phyloP scores from a whole-genome alignment of 2,888 invertebrate genomes.

The Conistra vaccinii region DNA sequence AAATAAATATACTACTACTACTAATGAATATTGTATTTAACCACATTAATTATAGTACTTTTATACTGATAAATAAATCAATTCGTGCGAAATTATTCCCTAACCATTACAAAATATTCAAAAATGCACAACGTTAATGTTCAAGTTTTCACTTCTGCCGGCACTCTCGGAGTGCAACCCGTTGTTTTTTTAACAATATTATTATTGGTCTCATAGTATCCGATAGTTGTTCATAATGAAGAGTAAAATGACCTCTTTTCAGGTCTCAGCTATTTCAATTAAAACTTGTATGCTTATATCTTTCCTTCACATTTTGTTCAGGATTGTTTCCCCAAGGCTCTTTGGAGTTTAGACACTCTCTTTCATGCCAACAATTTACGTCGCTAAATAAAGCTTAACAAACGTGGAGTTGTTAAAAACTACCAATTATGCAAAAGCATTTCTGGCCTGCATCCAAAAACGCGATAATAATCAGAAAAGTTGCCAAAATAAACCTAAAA shows the following conservation, averaged over 20 bases:
- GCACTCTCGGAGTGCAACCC: too few relatives aligned
- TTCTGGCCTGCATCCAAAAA: conserved; percentile 28
- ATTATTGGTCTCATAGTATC: background rate
- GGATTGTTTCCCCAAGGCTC: background rate
- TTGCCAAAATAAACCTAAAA: conserved; percentile 15
- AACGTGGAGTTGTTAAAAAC: background rate
- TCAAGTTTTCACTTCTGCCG: too few relatives aligned
- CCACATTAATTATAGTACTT: too few relatives aligned
- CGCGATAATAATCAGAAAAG: background rate
- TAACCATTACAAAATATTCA: too few relatives aligned
- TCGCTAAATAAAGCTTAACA: background rate
- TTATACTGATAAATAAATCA: too few relatives aligned
- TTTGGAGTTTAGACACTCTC: background rate
- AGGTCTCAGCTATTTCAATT: background rate
- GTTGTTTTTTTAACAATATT: background rate
- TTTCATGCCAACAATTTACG: background rate
- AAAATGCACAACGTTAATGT: too few relatives aligned
- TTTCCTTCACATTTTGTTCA: background rate
- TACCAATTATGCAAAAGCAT: conserved; percentile 13
- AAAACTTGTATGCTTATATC: background rate
- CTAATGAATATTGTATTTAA: too few relatives aligned
- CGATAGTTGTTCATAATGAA: background rate
- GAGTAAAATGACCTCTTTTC: background rate
- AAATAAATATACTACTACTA: too few relatives aligned
- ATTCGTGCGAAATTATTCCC: too few relatives aligned